These are phyloP conservation scores for Drosophila hawaiiensis DNA, from an alignment of 2,888 invertebrate genomes.

Conservation along the genomic window DNA sequence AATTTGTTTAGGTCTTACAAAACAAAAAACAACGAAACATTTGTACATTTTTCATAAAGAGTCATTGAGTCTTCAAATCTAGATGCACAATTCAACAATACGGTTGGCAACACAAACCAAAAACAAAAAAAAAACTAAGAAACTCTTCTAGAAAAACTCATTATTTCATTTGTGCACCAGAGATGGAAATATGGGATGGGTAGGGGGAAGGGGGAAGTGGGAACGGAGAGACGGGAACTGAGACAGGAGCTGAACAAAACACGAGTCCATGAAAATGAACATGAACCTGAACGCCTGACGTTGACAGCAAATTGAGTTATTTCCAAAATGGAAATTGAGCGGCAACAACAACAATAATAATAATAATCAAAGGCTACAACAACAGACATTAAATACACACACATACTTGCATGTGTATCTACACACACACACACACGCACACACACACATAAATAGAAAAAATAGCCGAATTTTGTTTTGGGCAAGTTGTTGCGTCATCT, in stretches of 20 bases:
- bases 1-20: not conserved
- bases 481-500: constrained; percentile 51
- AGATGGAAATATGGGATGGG: not conserved
- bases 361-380: constrained; percentile 1
- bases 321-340: constrained; percentile 52
- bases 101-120: not conserved
- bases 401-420: not conserved
- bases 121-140: not conserved
- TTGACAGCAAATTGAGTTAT: constrained; percentile 59
- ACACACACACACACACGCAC: constrained; percentile 3
- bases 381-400: constrained; percentile 9
- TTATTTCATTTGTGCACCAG: not conserved
- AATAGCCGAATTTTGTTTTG: constrained; percentile 34
- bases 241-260: constrained; percentile 8
- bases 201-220: not conserved
- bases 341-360: constrained; percentile 20
- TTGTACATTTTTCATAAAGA: not conserved
- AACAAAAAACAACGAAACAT: not conserved
- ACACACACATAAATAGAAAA: constrained; percentile 41
- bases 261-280: not conserved
- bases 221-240: constrained; percentile 8
- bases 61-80: not conserved
- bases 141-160: not conserved
- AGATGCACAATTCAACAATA: not conserved
- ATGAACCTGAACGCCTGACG: constrained; percentile 22